These are phyloP conservation scores for Lymantria dispar DNA, from an alignment of 2,888 invertebrate species.

Conservation along the genomic window DNA sequence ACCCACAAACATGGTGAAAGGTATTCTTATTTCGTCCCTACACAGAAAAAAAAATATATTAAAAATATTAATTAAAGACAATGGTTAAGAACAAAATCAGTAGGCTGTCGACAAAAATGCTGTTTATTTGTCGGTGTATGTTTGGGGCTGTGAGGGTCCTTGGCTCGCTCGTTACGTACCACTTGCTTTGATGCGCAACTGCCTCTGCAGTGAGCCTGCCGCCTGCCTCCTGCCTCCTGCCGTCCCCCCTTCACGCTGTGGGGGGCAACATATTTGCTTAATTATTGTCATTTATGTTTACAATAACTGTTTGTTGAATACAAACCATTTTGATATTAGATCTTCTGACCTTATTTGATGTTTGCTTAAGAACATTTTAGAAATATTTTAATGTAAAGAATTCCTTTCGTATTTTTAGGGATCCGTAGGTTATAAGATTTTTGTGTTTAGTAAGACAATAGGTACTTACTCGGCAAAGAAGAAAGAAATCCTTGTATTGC, in stretches of 20 bases:
- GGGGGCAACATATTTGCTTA: constrained; percentile 34
- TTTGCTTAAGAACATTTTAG: neutral
- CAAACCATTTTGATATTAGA: constrained; percentile 3
- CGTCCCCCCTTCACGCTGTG: constrained; percentile 6
- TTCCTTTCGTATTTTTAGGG: too few relatives aligned
- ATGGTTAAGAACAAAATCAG: neutral
- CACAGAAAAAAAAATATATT: too few relatives aligned
- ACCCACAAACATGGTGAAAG: too few relatives aligned
- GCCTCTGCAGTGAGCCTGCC: constrained; percentile 17
- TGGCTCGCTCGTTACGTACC: constrained; percentile 25
- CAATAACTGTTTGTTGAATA: constrained; percentile 15
- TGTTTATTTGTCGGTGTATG: constrained; percentile 13
- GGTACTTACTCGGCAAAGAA: too few relatives aligned
- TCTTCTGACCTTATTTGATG: neutral
- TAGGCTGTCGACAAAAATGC: constrained; percentile 13
- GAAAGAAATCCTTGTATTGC: too few relatives aligned
- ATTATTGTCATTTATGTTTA: constrained; percentile 35
- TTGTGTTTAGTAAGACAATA: too few relatives aligned
- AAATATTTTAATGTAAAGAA: neutral
- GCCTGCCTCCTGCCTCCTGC: constrained; percentile 7
- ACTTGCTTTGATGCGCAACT: constrained; percentile 32
- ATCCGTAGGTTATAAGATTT: too few relatives aligned
- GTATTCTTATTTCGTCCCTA: too few relatives aligned
- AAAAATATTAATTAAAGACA: neutral
- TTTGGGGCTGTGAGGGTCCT: constrained; percentile 17